phyloP scores from a whole-genome alignment of 2,113 vertebrate genomes.

The Dicentrarchus labrax region DNA sequence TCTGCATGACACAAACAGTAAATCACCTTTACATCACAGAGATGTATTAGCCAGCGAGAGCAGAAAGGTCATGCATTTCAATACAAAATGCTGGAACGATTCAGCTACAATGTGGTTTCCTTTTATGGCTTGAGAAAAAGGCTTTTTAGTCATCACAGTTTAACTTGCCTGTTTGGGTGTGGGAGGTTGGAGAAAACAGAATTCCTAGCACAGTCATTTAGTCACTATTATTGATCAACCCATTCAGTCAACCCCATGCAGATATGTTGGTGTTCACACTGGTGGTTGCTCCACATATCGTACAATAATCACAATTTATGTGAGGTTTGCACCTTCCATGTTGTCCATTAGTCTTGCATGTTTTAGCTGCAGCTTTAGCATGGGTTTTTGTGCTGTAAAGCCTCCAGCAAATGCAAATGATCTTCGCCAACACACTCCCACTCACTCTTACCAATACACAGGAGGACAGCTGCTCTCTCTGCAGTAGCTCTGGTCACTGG shows the following conservation, averaged over 20 bases:
- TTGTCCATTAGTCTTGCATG: too few relatives aligned
- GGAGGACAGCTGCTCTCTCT: background rate
- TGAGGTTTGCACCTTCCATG: too few relatives aligned
- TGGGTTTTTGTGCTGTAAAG: background rate
- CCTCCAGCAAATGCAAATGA: too few relatives aligned
- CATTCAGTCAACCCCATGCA: background rate
- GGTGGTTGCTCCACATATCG: background rate
- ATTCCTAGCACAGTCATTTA: background rate
- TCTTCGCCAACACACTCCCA: background rate
- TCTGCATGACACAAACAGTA: conserved; percentile 16
- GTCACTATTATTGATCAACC: background rate
- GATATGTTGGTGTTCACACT: background rate
- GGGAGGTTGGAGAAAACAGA: too few relatives aligned
- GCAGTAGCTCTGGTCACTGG: background rate
- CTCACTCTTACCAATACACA: background rate
- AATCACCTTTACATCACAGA: conserved; percentile 14
- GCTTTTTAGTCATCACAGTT: background rate
- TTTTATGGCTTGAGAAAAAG: background rate
- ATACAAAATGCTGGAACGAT: background rate
- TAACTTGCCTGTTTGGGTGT: background rate
- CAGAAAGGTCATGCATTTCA: conserved; percentile 7
- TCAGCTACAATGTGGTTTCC: background rate
- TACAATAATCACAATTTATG: too few relatives aligned
- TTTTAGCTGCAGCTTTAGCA: background rate
- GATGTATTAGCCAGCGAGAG: background rate